Percentiles rank a stretch among this genome's conserved stretches.
phyloP scores from a whole-genome alignment of 1,140 invertebrate species.

The Tigriopus japonicus region DNA sequence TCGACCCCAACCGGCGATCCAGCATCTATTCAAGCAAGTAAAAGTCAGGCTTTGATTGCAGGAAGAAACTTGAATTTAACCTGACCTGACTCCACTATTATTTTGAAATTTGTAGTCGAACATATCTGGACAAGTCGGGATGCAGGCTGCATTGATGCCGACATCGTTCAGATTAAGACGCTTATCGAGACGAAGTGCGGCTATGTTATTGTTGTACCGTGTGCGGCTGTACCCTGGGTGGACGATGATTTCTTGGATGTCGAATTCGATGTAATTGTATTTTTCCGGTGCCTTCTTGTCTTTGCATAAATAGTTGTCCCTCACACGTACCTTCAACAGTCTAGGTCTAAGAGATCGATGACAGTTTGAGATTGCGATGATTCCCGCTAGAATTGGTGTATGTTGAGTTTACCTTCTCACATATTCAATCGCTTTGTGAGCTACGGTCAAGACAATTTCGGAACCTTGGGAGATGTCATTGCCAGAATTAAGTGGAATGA shows the following conservation, averaged over 20 bases:
- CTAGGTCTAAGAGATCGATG: no score
- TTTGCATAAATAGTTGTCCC: no score
- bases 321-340: no score
- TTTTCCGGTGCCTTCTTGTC: no score
- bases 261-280: not conserved
- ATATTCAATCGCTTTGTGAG: not conserved
- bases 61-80: no score
- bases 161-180: not conserved
- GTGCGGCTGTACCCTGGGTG: not conserved
- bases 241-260: not conserved
- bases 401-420: no score
- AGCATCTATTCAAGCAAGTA: not conserved
- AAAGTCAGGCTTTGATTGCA: not conserved
- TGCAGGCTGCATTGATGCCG: not conserved
- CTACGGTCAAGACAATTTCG: conserved; percentile 7
- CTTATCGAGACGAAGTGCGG: not conserved
- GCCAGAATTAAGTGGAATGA: not conserved
- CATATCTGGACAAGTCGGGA: conserved; percentile 6
- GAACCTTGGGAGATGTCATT: not conserved
- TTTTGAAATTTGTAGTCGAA: conserved; percentile 6
- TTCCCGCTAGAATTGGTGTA: no score
- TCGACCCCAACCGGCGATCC: conserved; percentile 9
- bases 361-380: no score
- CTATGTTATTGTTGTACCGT: conserved; percentile 9
- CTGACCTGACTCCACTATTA: conserved; percentile 2